Evolutionary conservation across 2,797 vertebrate genomes (phyloP), one percentile per base, ranked within the genome.

Genomic region (Nyctalus aviator): DNA sequence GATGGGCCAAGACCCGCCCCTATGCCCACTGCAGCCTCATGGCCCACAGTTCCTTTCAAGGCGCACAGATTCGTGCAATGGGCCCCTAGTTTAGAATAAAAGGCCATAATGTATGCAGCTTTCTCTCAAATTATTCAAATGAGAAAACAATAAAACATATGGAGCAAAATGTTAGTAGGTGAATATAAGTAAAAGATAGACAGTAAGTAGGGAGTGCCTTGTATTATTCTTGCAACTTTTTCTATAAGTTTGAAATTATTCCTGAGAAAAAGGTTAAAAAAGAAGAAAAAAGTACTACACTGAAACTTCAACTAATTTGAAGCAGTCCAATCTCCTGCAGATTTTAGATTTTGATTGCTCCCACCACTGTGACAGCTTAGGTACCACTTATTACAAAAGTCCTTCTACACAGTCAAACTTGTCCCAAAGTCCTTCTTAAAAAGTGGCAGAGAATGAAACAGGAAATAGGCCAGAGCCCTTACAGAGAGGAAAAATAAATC

Each of bases 401-500:
- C 78, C 72, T 92, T 81, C 84, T 57, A 69, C 41, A 90, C 14
- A 88, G 18, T 81, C 50, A 75, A 62, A 75, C 30, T 82, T 64
- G 30, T 81, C 86, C 57, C 35, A 88, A 15, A 4, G 30, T 88
- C 44, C 53, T 62, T 76, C 46, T 88, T 53, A 20, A 84, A 90
- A 11, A 90, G 64, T 53, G 25, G 50, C 46, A 69, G 20, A 82
- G 23, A 88, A 64, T 57, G 64, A 75, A 69, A 78, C n/a, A 79
- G 85, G 57, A 94, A 88, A 88, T 44, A 68, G 41, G 76, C 48
- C 76, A 69, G 15, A 68, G 37, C 2, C 48, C 57, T 86, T 88
- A 44, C 64, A 27, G 85, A 93, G 35, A 86, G 64, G 59, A 27
- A 69, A 88, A 92, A 88, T n/a, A 85, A 89, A 87, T 75, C 66